A percentile compares a stretch with the other conserved stretches of the same genome.
Evolutionary conservation across 2,113 vertebrate genomes (phyloP).

Genomic region (Notarius quadriscutis): DNA sequence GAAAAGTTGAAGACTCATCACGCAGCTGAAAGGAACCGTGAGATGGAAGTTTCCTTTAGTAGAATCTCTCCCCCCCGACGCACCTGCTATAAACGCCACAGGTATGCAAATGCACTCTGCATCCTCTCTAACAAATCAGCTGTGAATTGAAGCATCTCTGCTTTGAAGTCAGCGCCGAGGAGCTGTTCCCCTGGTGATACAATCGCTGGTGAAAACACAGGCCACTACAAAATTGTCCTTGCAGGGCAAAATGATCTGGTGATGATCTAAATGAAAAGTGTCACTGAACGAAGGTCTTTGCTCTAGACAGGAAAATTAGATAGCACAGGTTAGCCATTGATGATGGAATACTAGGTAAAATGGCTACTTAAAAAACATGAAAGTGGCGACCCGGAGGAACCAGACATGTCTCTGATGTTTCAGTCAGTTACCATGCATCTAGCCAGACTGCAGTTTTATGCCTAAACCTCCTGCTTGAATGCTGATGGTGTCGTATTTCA

Average conservation of each 20-base stretch:
- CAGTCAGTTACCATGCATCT: slow-evolving; percentile 18
- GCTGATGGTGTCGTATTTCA: neutral
- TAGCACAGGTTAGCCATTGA: slow-evolving; percentile 18
- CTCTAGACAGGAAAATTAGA: slow-evolving; percentile 39
- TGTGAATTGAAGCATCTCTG: slow-evolving; percentile 32
- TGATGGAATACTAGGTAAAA: slow-evolving; percentile 22
- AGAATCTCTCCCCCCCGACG: slow-evolving; percentile 40
- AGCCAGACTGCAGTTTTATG: neutral
- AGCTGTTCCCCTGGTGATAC: slow-evolving; percentile 41
- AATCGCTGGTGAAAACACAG: slow-evolving; percentile 20
- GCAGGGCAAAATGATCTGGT: slow-evolving; percentile 46
- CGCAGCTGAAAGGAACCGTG: slow-evolving; percentile 20
- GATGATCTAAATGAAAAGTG: slow-evolving; percentile 33
- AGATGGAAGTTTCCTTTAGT: slow-evolving; percentile 43
- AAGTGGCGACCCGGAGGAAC: slow-evolving; percentile 27
- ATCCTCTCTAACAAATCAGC: slow-evolving; percentile 40
- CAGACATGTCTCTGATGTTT: slow-evolving; percentile 42
- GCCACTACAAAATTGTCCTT: slow-evolving; percentile 52
- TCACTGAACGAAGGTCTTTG: slow-evolving; percentile 40
- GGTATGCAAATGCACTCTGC: slow-evolving; percentile 52
- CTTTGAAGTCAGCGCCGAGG: slow-evolving; percentile 49
- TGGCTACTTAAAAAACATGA: slow-evolving; percentile 57
- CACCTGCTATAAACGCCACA: slow-evolving; percentile 47
- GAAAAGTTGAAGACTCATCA: slow-evolving; percentile 44
- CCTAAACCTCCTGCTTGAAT: neutral